Evolutionary conservation across 1,140 invertebrate species (phyloP).

Genomic region (Hylyphantes graminicola): DNA sequence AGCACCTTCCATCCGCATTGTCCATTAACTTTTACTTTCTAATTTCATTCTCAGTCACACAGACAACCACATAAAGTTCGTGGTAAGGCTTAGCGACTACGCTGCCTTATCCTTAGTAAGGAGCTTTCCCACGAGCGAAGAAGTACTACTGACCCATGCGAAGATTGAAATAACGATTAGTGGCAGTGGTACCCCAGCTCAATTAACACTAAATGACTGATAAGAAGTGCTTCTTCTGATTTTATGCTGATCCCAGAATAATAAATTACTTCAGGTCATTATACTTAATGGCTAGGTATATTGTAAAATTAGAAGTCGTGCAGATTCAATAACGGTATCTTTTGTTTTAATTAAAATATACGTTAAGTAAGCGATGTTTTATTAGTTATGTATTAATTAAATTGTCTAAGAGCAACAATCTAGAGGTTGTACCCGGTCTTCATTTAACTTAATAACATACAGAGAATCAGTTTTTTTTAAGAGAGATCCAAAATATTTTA

Average conservation of each 20-base stretch:
- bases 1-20: not conserved
- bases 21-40: not conserved
- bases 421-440: not conserved
- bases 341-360: constrained; percentile 30
- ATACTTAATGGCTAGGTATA: not conserved
- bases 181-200: not conserved
- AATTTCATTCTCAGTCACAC: not conserved
- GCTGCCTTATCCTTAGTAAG: not conserved
- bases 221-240: constrained; percentile 4
- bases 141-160: constrained; percentile 53
- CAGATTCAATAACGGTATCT: constrained; percentile 33
- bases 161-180: constrained; percentile 46
- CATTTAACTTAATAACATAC: not conserved
- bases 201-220: constrained; percentile 53
- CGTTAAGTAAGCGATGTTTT: constrained; percentile 10
- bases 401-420: not conserved
- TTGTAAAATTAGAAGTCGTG: constrained; percentile 22
- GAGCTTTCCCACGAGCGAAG: constrained; percentile 42
- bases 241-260: constrained; percentile 40
- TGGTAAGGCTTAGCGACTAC: constrained; percentile 22
- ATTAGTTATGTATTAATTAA: not conserved
- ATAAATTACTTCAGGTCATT: constrained; percentile 24
- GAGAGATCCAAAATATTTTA: too few relatives aligned
- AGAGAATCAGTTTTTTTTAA: too few relatives aligned
- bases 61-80: not conserved